Evolutionary conservation across 2,113 vertebrate genomes (phyloP).

Genomic region (Phrynosoma platyrhinos): DNA sequence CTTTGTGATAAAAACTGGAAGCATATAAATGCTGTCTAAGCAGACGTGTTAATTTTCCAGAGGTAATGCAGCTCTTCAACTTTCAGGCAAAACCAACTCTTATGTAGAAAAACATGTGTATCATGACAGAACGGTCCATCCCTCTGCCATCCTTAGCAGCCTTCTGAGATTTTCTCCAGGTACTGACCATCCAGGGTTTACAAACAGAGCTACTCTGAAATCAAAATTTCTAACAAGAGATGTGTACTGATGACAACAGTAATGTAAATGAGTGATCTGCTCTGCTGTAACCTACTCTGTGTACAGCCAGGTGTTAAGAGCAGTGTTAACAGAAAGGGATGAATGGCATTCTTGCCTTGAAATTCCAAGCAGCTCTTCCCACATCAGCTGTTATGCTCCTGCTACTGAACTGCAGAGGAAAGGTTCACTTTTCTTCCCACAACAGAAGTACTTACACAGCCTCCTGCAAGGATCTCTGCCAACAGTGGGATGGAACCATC

Average conservation of each 20-base stretch:
- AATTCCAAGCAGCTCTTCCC: conserved; percentile 5
- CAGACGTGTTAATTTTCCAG: neutral
- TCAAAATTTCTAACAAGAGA: neutral
- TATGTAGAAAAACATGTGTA: neutral
- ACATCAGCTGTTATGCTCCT: neutral
- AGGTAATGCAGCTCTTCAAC: neutral
- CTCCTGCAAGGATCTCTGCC: conserved; percentile 91
- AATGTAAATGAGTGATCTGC: neutral
- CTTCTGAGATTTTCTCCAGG: neutral
- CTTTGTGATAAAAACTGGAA: neutral
- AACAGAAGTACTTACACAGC: conserved; percentile 86
- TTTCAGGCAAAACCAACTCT: neutral
- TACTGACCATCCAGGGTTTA: neutral
- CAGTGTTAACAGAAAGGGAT: neutral
- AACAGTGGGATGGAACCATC: conserved; percentile 87
- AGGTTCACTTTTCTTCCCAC: neutral
- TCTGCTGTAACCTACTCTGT: neutral
- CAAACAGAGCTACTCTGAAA: neutral
- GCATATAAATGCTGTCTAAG: neutral
- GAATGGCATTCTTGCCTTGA: neutral
- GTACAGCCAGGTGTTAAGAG: too few species aligned
- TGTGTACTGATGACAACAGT: neutral
- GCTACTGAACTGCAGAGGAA: neutral
- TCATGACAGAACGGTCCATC: neutral
- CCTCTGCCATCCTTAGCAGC: neutral